A percentile compares a stretch with the other conserved stretches of the same genome.
phyloP scores from a whole-genome alignment of 2,888 invertebrate genomes.

The Helicoverpa assulta region DNA sequence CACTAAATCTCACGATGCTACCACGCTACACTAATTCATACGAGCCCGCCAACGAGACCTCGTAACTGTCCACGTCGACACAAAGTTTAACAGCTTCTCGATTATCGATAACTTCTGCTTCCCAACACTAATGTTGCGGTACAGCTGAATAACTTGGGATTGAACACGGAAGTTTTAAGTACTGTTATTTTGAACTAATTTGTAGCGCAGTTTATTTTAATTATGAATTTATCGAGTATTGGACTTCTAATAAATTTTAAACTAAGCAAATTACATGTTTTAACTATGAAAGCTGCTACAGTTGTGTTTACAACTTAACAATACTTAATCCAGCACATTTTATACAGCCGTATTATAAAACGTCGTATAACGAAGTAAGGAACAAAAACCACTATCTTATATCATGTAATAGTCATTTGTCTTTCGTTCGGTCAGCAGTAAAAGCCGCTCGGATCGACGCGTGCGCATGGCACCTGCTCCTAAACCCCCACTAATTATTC shows the following conservation, averaged over 20 bases:
- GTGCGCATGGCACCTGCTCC: slow-evolving; percentile 82
- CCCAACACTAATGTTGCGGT: slow-evolving; percentile 70
- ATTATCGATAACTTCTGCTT: slow-evolving; percentile 77
- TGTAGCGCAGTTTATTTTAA: not conserved
- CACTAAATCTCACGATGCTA: slow-evolving; percentile 88
- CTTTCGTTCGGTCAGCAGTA: slow-evolving; percentile 69
- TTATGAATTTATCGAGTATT: not conserved
- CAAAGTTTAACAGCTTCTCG: slow-evolving; percentile 81
- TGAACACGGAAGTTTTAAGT: slow-evolving; percentile 47
- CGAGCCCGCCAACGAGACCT: slow-evolving; percentile 79
- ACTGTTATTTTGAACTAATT: slow-evolving; percentile 35
- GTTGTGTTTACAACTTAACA: slow-evolving; percentile 45
- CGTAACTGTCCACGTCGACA: slow-evolving; percentile 84
- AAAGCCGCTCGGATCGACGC: slow-evolving; percentile 65
- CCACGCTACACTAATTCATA: slow-evolving; percentile 90
- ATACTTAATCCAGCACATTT: slow-evolving; percentile 54
- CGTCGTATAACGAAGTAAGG: slow-evolving; percentile 34
- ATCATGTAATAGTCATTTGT: slow-evolving; percentile 72
- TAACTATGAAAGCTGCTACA: slow-evolving; percentile 24
- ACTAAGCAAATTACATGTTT: not conserved
- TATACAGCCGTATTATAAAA: slow-evolving; percentile 46
- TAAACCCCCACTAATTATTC: slow-evolving; percentile 88
- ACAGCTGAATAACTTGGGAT: slow-evolving; percentile 52
- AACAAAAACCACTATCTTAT: slow-evolving; percentile 59
- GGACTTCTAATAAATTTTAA: slow-evolving; percentile 2